Conservation (phyloP, 2,797 vertebrate species). For the Channallabes apus region DNA sequence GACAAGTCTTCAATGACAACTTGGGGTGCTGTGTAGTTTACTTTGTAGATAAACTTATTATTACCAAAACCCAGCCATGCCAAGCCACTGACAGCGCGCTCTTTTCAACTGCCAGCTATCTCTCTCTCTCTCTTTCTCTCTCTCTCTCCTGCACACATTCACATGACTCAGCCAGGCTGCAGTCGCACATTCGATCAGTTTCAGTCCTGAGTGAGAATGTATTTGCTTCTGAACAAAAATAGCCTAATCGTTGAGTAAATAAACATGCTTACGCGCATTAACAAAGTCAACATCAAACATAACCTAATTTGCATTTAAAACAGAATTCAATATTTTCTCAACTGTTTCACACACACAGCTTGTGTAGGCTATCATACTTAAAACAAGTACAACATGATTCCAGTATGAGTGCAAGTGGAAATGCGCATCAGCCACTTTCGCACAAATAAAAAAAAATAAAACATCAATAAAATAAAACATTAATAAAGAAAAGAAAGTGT, state of each 20-base stretch:
- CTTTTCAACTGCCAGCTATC: conserved; percentile 3
- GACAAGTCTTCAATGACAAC: conserved; percentile 14
- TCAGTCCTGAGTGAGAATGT: background rate
- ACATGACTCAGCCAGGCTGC: conserved; percentile 2
- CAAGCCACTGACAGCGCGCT: conserved; percentile 30
- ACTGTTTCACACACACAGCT: background rate
- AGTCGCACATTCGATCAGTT: background rate
- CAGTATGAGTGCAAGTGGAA: background rate
- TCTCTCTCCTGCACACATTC: background rate
- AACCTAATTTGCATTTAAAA: background rate
- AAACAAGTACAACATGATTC: background rate
- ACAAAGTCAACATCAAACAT: background rate
- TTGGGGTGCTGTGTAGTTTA: conserved; percentile 8
- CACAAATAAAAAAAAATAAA: background rate
- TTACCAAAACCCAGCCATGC: conserved; percentile 18
- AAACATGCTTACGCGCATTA: background rate
- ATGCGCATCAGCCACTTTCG: background rate
- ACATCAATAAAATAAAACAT: background rate
- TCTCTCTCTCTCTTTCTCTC: no score
- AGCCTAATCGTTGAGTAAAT: conserved; percentile 4
- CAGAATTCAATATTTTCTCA: background rate
- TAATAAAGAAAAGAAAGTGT: conserved; percentile 70
- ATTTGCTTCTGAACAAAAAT: background rate
- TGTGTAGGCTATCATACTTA: background rate
- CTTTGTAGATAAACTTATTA: conserved; percentile 30